Conservation (phyloP, 2,113 vertebrate species). For the Catharus bicknelli region DNA sequence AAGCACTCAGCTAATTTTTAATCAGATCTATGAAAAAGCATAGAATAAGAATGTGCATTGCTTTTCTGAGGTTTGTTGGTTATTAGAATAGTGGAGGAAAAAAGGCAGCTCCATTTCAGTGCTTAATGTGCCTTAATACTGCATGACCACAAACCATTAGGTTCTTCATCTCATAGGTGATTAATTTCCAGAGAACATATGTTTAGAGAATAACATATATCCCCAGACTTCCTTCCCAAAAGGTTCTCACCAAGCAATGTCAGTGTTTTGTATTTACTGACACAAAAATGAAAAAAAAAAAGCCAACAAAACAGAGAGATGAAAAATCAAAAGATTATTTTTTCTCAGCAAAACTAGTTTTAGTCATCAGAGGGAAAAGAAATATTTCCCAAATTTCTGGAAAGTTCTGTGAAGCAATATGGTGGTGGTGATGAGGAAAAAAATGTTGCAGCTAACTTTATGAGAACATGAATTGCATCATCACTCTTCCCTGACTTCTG, state of each 20-base stretch:
- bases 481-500: not conserved
- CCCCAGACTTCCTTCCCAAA: not conserved
- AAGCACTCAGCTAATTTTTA: conserved; percentile 23
- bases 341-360: not conserved
- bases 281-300: not conserved
- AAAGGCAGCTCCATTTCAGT: not conserved
- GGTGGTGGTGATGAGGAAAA: not conserved
- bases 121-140: not conserved
- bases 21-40: not conserved
- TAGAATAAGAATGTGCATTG: not conserved
- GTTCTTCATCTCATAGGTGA: not conserved
- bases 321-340: not conserved
- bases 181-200: conserved; percentile 6
- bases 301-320: not conserved
- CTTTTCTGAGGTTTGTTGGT: not conserved
- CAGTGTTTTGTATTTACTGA: not conserved
- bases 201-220: not conserved
- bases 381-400: not conserved
- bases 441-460: not conserved
- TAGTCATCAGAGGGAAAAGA: not conserved
- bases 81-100: not conserved
- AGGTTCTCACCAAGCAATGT: not conserved
- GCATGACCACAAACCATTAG: conserved; percentile 6
- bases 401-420: not conserved
- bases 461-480: not conserved